phyloP scores from a whole-genome alignment of 2,113 vertebrate genomes.

The Prunella fulvescens region DNA sequence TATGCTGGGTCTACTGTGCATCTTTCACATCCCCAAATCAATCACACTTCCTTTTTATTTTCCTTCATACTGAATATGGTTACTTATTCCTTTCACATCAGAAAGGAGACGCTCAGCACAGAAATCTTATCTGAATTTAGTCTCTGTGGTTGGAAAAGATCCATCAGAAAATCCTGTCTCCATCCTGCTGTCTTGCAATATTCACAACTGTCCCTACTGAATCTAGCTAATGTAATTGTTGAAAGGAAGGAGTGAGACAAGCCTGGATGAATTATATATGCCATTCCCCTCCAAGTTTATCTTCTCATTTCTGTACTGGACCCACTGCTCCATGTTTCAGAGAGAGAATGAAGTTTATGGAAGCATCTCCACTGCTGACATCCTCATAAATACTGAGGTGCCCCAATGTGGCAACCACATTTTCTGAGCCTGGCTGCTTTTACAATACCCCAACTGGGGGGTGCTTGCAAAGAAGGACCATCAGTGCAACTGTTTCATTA shows the following conservation, averaged over 20 bases:
- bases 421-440: too few species aligned
- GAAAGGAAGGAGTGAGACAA: background rate
- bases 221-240: background rate
- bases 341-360: background rate
- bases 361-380: background rate
- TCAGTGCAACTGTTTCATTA: background rate
- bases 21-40: background rate
- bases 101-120: background rate
- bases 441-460: background rate
- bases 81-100: background rate
- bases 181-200: background rate
- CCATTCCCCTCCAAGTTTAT: background rate
- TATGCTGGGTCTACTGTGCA: background rate
- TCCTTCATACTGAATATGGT: background rate
- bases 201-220: background rate
- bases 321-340: background rate
- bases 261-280: conserved; percentile 16
- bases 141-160: background rate
- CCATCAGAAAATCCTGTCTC: background rate
- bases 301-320: background rate
- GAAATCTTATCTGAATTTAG: background rate
- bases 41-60: background rate
- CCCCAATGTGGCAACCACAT: background rate
- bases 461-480: background rate
- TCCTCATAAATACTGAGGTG: background rate